Base-by-base conservation (phyloP, 2,113 vertebrate genomes). In the Zosterops lateralis region DNA sequence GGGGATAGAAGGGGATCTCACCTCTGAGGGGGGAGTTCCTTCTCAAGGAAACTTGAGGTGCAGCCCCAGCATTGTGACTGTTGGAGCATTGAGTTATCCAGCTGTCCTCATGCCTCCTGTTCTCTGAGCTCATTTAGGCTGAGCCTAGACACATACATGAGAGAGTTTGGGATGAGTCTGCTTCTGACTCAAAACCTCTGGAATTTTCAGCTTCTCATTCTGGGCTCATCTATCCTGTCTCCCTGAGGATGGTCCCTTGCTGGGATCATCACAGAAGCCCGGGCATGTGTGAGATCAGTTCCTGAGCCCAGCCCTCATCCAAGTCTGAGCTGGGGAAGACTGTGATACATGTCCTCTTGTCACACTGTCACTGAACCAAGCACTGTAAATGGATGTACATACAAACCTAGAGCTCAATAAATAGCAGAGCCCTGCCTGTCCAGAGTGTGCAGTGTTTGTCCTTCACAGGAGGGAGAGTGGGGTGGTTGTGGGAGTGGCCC, bases 381-480 rank as follows among this genome's bases (percentile, higher is more conserved):
- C 85, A 25, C 84, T 84, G 92, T 82, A 83, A 83, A 56, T 67
- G 85, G 82, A 34, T 96, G 89, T 94, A 93, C 60, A 73, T 93
- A 90, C 38, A 70, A 65, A 76, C 70, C 75, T 60, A 76, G 83
- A 91, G 64, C 79, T 94, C 90, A 97, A 90, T 96, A 94, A 96
- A 96, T 51, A 92, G 84, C 67, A 76, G 87, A 88, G 64, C 79
- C 87, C 79, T 8, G 9, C 54, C 60, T 72, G 40, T 32, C 45
- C 0, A 0, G 36, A 28, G 56, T 29, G 51, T 92, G 79, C 64
- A 4, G 26, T 32, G 25, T 90, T 86, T 72, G 62, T 89, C 56
- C 68, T 73, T 80, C 48, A 9, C 28, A 10, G 24, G 6, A 53
- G 64, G 62, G 47, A 66, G 42, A 36, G 45, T 5, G 31, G 66